These are phyloP conservation scores for Plemyria rubiginata DNA, from an alignment of 2,888 invertebrate species.

Conservation along the genomic window DNA sequence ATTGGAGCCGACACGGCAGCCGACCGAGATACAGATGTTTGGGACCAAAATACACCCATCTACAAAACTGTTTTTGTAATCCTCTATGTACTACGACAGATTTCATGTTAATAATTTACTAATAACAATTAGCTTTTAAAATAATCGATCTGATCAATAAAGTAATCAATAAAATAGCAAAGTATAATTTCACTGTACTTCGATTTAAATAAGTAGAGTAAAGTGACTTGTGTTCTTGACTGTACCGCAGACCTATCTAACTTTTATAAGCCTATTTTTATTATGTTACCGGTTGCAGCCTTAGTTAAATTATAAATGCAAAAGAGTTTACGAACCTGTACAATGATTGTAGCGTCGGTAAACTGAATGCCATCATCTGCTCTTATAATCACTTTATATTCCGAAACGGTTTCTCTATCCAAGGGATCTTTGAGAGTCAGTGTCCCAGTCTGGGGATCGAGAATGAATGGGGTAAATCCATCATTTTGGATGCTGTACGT, in stretches of 20 bases:
- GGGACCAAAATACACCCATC: slow-evolving; percentile 27
- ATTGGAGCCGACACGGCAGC: slow-evolving; percentile 58
- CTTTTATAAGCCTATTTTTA: slow-evolving; percentile 29
- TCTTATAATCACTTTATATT: slow-evolving; percentile 91
- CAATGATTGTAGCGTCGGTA: slow-evolving; percentile 90
- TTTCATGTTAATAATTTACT: background rate
- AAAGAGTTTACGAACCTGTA: slow-evolving; percentile 87
- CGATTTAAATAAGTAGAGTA: background rate
- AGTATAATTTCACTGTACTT: background rate
- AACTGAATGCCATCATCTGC: slow-evolving; percentile 96
- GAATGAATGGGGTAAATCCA: slow-evolving; percentile 87
- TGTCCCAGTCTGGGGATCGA: slow-evolving; percentile 89
- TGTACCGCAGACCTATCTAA: slow-evolving; percentile 37
- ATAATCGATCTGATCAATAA: background rate
- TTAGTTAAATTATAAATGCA: slow-evolving; percentile 16
- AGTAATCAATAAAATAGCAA: background rate
- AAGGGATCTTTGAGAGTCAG: slow-evolving; percentile 91
- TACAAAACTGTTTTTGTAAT: slow-evolving; percentile 30
- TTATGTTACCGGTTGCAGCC: slow-evolving; percentile 16
- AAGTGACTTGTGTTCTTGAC: slow-evolving; percentile 14
- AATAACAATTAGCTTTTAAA: background rate
- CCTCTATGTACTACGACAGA: background rate
- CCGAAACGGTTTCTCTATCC: slow-evolving; percentile 92
- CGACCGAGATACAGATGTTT: slow-evolving; percentile 53
- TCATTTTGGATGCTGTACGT: slow-evolving; percentile 89